phyloP scores from a whole-genome alignment of 2,888 invertebrate species.

The Patella depressa region DNA sequence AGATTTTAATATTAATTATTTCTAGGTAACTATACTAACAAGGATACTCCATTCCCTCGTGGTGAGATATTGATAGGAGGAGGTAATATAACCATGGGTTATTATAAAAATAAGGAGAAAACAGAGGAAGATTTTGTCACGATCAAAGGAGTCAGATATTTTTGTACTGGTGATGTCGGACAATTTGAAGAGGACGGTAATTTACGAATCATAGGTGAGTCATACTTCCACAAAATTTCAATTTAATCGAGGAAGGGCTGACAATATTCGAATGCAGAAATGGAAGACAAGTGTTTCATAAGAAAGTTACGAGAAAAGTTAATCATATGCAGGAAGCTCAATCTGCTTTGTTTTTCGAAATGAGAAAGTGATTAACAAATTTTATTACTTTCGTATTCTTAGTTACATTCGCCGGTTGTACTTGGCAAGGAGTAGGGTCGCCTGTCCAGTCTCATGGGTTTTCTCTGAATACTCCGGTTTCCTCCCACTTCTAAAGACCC shows the following conservation, averaged over 20 bases:
- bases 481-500: too few relatives aligned
- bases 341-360: background rate
- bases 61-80: conserved; percentile 91
- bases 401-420: too few relatives aligned
- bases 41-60: conserved; percentile 87
- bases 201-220: conserved; percentile 93
- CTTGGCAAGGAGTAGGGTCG: too few relatives aligned
- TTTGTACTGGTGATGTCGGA: conserved; percentile 96
- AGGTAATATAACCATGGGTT: conserved; percentile 91
- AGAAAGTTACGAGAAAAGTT: background rate
- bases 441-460: too few relatives aligned
- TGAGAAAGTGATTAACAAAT: too few relatives aligned
- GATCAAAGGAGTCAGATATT: conserved; percentile 78
- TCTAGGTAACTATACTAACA: conserved; percentile 83
- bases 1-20: background rate
- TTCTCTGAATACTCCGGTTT: too few relatives aligned
- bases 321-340: background rate
- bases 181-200: conserved; percentile 94
- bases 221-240: background rate
- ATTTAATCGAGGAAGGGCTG: too few relatives aligned
- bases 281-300: too few relatives aligned
- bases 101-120: conserved; percentile 91
- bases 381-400: too few relatives aligned
- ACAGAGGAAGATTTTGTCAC: conserved; percentile 87
- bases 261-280: too few relatives aligned